Conservation (phyloP, 2,888 invertebrate genomes). For the Ditula angustiorana region DNA sequence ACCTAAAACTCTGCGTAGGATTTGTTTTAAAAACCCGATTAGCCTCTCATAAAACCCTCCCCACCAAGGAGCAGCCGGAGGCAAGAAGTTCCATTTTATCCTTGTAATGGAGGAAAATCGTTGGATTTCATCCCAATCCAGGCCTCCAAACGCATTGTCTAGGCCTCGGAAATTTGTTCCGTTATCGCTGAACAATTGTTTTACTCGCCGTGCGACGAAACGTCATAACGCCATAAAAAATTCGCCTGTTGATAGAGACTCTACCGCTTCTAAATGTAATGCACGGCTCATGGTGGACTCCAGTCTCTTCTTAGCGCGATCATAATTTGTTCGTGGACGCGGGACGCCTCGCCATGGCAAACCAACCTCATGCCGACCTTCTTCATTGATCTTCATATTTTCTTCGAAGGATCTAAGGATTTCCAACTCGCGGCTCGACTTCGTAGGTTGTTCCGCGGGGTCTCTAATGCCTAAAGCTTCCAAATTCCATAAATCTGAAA, state of each 20-base stretch:
- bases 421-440: no score
- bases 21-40: conserved; percentile 7
- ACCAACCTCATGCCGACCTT: no score
- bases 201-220: conserved; percentile 19
- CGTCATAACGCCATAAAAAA: conserved; percentile 5
- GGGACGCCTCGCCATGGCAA: no score
- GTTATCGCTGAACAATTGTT: conserved; percentile 27
- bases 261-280: conserved; percentile 23
- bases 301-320: no score
- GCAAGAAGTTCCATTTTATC: conserved; percentile 24
- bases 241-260: conserved; percentile 24
- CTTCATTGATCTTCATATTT: no score
- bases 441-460: no score
- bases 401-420: no score
- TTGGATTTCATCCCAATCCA: no score
- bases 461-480: no score
- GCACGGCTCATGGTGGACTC: conserved; percentile 17
- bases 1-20: conserved; percentile 17
- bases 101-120: neutral
- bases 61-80: conserved; percentile 25
- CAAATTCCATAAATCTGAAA: no score
- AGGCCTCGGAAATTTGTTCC: conserved; percentile 31
- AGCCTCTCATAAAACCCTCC: conserved; percentile 28
- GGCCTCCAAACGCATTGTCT: neutral
- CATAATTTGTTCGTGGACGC: no score